Conservation (phyloP, 2,888 invertebrate genomes). For the Chrysina gloriosa region DNA sequence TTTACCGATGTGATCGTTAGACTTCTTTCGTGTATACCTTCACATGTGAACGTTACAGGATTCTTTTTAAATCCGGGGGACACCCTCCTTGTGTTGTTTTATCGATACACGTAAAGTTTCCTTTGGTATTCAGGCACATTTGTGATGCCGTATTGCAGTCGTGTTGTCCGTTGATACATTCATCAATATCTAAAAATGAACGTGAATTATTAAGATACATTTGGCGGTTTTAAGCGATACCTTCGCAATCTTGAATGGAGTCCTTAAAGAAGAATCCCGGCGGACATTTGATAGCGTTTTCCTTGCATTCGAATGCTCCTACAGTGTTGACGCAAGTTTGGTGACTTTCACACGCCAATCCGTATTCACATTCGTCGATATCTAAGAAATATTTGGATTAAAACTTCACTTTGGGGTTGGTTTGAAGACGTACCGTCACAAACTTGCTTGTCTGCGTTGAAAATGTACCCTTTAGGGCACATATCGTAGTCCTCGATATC, state of each 20-base stretch:
- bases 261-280: conserved; percentile 62
- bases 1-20: not conserved
- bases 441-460: conserved; percentile 68
- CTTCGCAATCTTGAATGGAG: conserved; percentile 59
- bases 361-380: conserved; percentile 62
- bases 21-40: conserved; percentile 64
- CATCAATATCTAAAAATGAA: conserved; percentile 74
- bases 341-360: conserved; percentile 58
- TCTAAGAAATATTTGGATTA: conserved; percentile 52
- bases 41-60: conserved; percentile 67
- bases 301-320: conserved; percentile 61
- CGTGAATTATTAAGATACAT: no score
- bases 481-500: conserved; percentile 54
- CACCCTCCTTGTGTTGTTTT: conserved; percentile 72
- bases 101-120: conserved; percentile 77
- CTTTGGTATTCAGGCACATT: conserved; percentile 78
- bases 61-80: conserved; percentile 75
- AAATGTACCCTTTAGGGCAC: conserved; percentile 71
- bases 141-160: conserved; percentile 76
- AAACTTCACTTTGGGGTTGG: not conserved
- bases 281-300: conserved; percentile 58
- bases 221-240: no score
- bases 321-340: conserved; percentile 61
- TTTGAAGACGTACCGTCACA: conserved; percentile 64
- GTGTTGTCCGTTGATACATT: conserved; percentile 74